Conservation (phyloP, 1,140 invertebrate genomes). For the Yoshiicerus persimilis region DNA sequence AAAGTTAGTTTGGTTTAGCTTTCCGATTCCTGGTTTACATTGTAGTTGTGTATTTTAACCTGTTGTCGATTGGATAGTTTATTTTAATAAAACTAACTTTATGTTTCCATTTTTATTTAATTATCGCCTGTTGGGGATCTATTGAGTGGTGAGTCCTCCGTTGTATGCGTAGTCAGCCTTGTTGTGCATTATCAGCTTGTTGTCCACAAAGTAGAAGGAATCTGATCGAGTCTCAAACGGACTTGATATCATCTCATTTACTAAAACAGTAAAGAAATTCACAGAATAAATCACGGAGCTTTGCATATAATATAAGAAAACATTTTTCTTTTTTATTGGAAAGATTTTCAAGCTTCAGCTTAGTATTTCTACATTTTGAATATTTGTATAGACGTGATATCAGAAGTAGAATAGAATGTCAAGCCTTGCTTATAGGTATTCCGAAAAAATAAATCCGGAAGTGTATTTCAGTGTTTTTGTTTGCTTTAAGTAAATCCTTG, state of each 20-base stretch:
- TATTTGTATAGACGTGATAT: too few species aligned
- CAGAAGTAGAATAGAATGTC: too few species aligned
- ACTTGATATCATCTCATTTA: slow-evolving; percentile 91
- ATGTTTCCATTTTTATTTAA: not conserved
- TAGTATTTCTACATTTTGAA: too few species aligned
- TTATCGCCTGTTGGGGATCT: not conserved
- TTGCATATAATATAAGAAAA: too few species aligned
- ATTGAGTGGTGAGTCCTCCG: slow-evolving; percentile 59
- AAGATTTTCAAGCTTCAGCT: too few species aligned
- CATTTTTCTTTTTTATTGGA: too few species aligned
- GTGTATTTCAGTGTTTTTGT: too few species aligned
- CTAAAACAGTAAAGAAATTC: slow-evolving; percentile 61
- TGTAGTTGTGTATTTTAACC: not conserved
- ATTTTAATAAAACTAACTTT: not conserved
- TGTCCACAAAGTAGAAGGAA: slow-evolving; percentile 98
- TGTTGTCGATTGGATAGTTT: not conserved
- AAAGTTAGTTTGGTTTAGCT: not conserved
- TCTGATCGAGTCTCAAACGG: slow-evolving; percentile 97
- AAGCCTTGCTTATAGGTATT: too few species aligned
- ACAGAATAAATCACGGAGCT: not conserved
- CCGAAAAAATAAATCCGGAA: too few species aligned
- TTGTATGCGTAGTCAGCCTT: slow-evolving; percentile 97
- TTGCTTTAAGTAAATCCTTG: not conserved
- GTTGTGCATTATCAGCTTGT: slow-evolving; percentile 97
- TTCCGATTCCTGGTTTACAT: not conserved